Evolutionary conservation across 2,113 vertebrate genomes (phyloP), one percentile per base, ranked within the genome.

Genomic region (Limnothrissa miodon): DNA sequence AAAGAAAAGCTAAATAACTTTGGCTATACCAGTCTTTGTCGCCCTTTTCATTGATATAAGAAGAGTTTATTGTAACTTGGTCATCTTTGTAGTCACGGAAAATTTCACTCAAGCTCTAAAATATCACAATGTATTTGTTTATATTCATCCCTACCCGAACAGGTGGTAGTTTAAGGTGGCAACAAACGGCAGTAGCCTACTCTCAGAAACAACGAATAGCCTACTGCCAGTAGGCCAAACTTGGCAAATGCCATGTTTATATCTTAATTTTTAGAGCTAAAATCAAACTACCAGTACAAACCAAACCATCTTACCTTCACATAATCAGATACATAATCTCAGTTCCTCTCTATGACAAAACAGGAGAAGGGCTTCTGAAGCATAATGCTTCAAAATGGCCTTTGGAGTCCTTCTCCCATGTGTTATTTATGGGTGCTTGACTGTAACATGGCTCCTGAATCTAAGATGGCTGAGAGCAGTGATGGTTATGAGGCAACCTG

Each of bases 401-500:
- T 36, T 74, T 74, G 33, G 62, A 74, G 66, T 33, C 66, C 66
- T 56, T 56, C 19, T 39, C 33, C 66, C 66, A 74, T 74, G 66
- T 74, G 66, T 36, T 74, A 74, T 74, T 74, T 33, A 74, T 74
- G 66, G 29, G 66, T 74, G 33, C 66, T 36, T 36, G 66, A 36
- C 66, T 74, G 13, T 33, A 74, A 74, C 66, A 74, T 74, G 66
- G 66, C 66, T 39, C 33, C 66, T 74, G 66, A 74, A 29, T 74
- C 66, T 74, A 74, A 74, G 66, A 74, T 74, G 66, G 66, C 66
- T 74, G 66, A 74, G 66, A 36, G 29, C 66, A 74, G 29, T 74
- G 33, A 74, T 74, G 66, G 66, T 74, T 74, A 36, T 11, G 66
- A 36, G 33, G 29, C 66, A 39, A 11, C 29, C 15, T 74, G 11